Evolutionary conservation across 2,888 invertebrate species (phyloP).

Genomic region (Rotaria magnacalcarata): DNA sequence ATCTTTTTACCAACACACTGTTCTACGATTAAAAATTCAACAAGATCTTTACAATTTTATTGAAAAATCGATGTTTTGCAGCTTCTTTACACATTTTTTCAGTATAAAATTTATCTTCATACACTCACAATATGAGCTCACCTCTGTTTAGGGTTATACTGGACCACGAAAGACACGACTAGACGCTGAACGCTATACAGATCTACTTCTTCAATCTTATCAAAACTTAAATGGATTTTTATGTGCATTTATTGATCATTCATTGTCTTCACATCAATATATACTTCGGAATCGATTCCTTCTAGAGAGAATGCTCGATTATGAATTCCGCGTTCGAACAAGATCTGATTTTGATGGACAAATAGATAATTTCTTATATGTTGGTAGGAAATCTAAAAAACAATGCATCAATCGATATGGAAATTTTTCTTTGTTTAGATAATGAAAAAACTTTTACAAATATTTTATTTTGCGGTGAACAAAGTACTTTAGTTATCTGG

Average conservation of each 20-base stretch:
- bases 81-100: no score
- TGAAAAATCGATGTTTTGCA: no score
- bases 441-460: constrained; percentile 65
- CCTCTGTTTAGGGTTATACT: neutral
- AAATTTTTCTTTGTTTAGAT: neutral
- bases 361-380: neutral
- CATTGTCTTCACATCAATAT: neutral
- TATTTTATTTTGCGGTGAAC: constrained; percentile 72
- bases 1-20: no score
- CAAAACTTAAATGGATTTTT: neutral
- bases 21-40: no score
- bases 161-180: neutral
- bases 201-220: neutral
- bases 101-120: no score
- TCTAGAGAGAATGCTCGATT: constrained; percentile 67
- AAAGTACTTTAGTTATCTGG: constrained; percentile 68
- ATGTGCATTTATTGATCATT: neutral
- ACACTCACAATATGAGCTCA: no score
- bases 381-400: neutral
- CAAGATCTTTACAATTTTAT: no score
- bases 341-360: neutral
- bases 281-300: constrained; percentile 67
- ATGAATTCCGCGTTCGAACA: constrained; percentile 65
- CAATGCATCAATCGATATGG: neutral
- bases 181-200: neutral